These are phyloP conservation scores for Hyles vespertilio DNA, from an alignment of 1,140 invertebrate genomes.

Conservation along the genomic window DNA sequence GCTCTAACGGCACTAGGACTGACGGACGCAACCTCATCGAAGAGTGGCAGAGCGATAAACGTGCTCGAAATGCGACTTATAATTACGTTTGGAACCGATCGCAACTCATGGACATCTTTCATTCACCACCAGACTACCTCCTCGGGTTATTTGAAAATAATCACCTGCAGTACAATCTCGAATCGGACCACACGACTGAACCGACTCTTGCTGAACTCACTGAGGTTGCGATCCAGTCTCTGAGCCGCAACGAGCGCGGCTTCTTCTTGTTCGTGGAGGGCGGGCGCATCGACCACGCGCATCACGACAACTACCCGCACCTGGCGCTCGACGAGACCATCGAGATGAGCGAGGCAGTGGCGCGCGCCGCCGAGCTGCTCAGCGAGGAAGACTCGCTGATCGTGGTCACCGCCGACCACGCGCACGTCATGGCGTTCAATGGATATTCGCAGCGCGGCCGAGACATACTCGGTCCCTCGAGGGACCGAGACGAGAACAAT, in stretches of 20 bases:
- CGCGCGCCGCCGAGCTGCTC: slow-evolving; percentile 72
- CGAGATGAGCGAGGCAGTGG: slow-evolving; percentile 78
- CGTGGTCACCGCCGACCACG: slow-evolving; percentile 83
- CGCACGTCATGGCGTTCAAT: slow-evolving; percentile 80
- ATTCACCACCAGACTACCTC: slow-evolving; percentile 81
- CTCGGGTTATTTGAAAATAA: slow-evolving; percentile 78
- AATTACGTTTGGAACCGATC: slow-evolving; percentile 80
- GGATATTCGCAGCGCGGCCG: slow-evolving; percentile 80
- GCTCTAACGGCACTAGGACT: slow-evolving; percentile 77
- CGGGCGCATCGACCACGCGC: slow-evolving; percentile 87
- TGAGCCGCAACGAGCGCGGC: slow-evolving; percentile 86
- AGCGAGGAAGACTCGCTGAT: slow-evolving; percentile 78
- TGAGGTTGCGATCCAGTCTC: slow-evolving; percentile 84
- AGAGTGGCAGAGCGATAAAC: slow-evolving; percentile 56
- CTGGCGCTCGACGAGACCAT: slow-evolving; percentile 80
- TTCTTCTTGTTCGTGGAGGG: slow-evolving; percentile 94
- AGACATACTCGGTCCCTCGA: slow-evolving; percentile 74
- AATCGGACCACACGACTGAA: slow-evolving; percentile 69
- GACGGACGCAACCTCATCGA: slow-evolving; percentile 75
- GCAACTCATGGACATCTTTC: slow-evolving; percentile 78
- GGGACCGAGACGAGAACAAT: slow-evolving; percentile 51
- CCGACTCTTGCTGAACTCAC: slow-evolving; percentile 90
- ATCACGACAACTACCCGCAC: slow-evolving; percentile 83
- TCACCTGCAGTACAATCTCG: slow-evolving; percentile 66
- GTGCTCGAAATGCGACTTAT: slow-evolving; percentile 77